These are phyloP conservation scores for Sebastes minor DNA, from an alignment of 2,797 vertebrate genomes.

Conservation along the genomic window DNA sequence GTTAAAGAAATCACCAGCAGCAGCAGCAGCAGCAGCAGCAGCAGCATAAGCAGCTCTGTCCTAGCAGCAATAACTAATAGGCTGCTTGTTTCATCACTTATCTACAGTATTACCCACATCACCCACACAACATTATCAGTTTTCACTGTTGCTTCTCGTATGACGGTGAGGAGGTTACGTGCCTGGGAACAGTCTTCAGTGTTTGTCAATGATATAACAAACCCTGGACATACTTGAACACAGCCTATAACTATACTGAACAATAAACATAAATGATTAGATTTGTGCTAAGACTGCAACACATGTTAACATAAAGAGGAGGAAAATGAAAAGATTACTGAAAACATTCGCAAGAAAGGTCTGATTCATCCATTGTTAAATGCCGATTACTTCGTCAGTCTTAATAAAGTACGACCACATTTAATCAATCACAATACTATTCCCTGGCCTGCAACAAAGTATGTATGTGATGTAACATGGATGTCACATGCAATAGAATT, in stretches of 20 bases:
- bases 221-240: neutral
- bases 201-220: neutral
- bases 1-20: neutral
- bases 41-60: too few relatives aligned
- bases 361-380: neutral
- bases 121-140: neutral
- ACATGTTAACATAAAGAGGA: neutral
- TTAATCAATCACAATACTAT: neutral
- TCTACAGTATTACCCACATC: neutral
- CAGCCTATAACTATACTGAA: neutral
- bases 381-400: neutral
- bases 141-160: too few relatives aligned
- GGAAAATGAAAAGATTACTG: too few relatives aligned
- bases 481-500: neutral
- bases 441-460: neutral
- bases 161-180: neutral
- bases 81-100: neutral
- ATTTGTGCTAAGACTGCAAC: neutral
- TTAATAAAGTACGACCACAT: neutral
- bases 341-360: neutral
- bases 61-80: neutral
- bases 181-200: neutral
- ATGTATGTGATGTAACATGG: neutral
- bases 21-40: too few relatives aligned
- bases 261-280: neutral